Base-by-base conservation (phyloP, 2,113 vertebrate species). In the Pelusios castaneus region DNA sequence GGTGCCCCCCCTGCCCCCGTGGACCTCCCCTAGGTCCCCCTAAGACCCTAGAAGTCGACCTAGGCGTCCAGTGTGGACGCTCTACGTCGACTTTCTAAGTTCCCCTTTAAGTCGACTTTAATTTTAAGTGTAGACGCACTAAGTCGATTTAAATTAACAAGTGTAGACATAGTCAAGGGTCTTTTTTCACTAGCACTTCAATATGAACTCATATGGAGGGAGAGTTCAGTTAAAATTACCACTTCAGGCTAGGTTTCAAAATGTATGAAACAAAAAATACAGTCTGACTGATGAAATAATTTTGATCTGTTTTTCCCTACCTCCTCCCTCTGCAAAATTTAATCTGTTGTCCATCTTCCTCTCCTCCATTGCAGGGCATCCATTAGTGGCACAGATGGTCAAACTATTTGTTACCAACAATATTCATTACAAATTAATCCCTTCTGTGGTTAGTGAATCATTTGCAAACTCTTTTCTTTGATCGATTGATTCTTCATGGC, bases 161-260 rank as follows among this genome's bases (percentile, higher is more conserved):
- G n/a, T n/a, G n/a, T n/a, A n/a, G n/a, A n/a, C n/a, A n/a, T n/a
- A n/a, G n/a, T n/a, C n/a, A n/a, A n/a, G n/a, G n/a, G n/a, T n/a
- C n/a, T 13, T 56, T 63, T 60, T 5, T 25, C 52, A 80, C 1
- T 3, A 77, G 0, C 87, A 17, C 0, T 90, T 87, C 87, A 84
- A 89, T 92, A 45, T 56, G 38, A 43, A 27, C 17, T 82, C 60
- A 88, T 89, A 90, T 79, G 19, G 90, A 91, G 60, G 79, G 22
- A 1, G 2, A 88, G 77, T 77, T 89, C 0, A 84, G 79, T 92
- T 73, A 24, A 91, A 91, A 84, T n/a, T 78, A 1, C 10, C 0
- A 91, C 47, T 94, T 88, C 34, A 45, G 83, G 52, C 25, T 92
- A 55, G 3, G 90, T 91, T 91, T 63, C 43, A 93, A 91, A 11